Evolutionary conservation across 2,113 vertebrate species (phyloP).

Genomic region (Parus major): DNA sequence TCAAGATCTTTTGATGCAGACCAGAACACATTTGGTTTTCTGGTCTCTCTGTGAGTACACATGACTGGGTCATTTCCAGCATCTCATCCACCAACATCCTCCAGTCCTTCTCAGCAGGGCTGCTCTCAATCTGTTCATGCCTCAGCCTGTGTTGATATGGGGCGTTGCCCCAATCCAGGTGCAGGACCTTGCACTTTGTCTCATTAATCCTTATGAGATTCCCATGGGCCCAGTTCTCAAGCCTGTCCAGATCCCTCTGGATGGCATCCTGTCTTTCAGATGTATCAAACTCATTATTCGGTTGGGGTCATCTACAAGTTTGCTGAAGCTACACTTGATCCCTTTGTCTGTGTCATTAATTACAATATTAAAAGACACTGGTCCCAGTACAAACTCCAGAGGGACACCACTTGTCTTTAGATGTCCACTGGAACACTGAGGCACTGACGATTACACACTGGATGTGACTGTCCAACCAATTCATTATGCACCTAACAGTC

Average conservation of each 20-base stretch:
- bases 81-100: not conserved
- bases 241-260: not conserved
- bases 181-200: not conserved
- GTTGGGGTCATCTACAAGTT: not conserved
- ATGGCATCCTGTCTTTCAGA: not conserved
- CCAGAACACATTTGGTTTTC: not conserved
- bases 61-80: not conserved
- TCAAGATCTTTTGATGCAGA: too few species aligned
- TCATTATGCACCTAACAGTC: not conserved
- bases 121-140: not conserved
- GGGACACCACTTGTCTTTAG: not conserved
- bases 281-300: not conserved
- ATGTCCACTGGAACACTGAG: not conserved
- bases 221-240: not conserved
- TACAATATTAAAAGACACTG: not conserved
- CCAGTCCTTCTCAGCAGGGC: not conserved
- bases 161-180: rapidly evolving
- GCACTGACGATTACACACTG: not conserved
- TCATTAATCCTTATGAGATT: not conserved
- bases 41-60: not conserved
- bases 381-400: not conserved
- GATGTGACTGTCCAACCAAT: not conserved
- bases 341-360: not conserved
- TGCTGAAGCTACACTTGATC: not conserved
- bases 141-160: not conserved